Evolutionary conservation across 1,140 invertebrate genomes (phyloP).

Genomic region (Euglossa dilemma): DNA sequence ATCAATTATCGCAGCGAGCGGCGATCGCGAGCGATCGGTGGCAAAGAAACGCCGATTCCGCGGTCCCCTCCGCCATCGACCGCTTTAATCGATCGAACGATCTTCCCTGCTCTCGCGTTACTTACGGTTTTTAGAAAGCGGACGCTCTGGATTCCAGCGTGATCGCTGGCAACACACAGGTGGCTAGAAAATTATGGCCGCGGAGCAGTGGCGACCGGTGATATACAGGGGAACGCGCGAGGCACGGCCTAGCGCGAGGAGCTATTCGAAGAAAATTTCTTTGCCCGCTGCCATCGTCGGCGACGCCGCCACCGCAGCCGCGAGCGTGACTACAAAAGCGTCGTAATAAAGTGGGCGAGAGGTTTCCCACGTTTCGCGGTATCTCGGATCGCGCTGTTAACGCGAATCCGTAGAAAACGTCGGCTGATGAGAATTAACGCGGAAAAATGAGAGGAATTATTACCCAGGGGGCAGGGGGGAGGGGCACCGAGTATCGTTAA

Average conservation of each 20-base stretch:
- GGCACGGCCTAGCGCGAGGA: neutral
- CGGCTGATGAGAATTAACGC: conserved; percentile 37
- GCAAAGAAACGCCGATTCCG: conserved; percentile 16
- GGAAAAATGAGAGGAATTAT: conserved; percentile 35
- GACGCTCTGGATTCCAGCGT: conserved; percentile 52
- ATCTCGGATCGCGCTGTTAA: conserved; percentile 29
- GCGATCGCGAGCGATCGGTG: neutral
- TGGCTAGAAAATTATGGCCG: conserved; percentile 49
- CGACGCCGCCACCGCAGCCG: too few species aligned
- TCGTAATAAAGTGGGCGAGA: conserved; percentile 43
- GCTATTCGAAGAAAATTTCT: conserved; percentile 32
- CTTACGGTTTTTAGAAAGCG: conserved; percentile 59
- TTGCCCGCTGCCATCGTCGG: neutral
- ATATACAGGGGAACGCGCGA: neutral
- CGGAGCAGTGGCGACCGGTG: neutral
- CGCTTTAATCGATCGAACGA: conserved; percentile 48
- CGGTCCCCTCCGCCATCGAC: neutral
- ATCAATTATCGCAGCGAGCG: conserved; percentile 42
- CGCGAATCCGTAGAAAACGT: conserved; percentile 13
- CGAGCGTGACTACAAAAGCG: conserved; percentile 47
- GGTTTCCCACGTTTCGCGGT: conserved; percentile 51
- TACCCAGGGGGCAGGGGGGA: neutral
- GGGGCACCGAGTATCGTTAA: neutral
- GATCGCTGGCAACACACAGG: conserved; percentile 36
- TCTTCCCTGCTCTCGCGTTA: conserved; percentile 43